Evolutionary conservation across 2,888 invertebrate genomes (phyloP), one percentile per base, ranked within the genome.

Genomic region (Margaritifera margaritifera): DNA sequence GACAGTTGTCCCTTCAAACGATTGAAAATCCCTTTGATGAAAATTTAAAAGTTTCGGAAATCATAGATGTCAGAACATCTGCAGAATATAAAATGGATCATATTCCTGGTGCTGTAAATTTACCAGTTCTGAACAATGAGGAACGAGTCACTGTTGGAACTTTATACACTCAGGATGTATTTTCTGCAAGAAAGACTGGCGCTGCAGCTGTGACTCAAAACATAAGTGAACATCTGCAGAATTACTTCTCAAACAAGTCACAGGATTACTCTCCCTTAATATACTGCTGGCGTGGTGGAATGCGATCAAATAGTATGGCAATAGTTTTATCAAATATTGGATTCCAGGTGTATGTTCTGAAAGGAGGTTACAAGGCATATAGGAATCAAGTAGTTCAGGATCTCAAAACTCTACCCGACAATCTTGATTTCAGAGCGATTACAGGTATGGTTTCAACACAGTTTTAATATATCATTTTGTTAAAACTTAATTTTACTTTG

Each of bases 281-380:
- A 18, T 82, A 81, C 62, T 82, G 82, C 65, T 79, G 77, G 78
- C 68, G 84, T 19, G 84, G 84, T 55, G 83, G 84, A 63, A 80
- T 81, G 65, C 75, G 82, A 71, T 84, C 84, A 62, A 64, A 72
- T 52, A 81, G 81, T 58, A 62, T 84, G 57, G 80, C 74, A 1
- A 70, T 79, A 0, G 74, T 84, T 24, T 67, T 84, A 42, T 69
- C 80, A 31, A 77, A 82, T 71, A 80, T 81, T 52, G 82, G 82
- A 0, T 84, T 80, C 63, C 61, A 77, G 27, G 77, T 77, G 8
- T 77, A 51, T 64, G 71, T 79, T 18, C 62, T 84, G 53, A 69
- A 79, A 8, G 79, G 78, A 24, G 84, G 84, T 1, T 81, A 84
- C 61, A 77, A 74, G 51, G 58, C 68, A 15, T 84, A 84, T 64